Conservation (phyloP, 2,888 invertebrate species). For the Ferdinandea cuprea region DNA sequence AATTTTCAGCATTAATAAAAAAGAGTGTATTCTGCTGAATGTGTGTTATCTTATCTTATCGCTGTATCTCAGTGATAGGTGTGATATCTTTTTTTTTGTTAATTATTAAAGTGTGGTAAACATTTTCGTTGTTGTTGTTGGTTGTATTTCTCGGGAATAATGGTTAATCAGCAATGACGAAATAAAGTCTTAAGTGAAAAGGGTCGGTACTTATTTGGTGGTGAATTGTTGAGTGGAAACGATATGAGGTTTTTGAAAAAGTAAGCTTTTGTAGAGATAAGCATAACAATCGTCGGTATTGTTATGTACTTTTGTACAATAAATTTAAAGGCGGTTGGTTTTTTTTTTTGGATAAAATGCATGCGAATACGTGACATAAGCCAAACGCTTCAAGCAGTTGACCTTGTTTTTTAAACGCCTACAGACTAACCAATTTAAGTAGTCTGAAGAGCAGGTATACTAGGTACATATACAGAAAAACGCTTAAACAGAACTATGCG, state of each 20-base stretch:
- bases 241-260: not conserved
- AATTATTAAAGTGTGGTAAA: not conserved
- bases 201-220: not conserved
- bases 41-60: constrained; percentile 68
- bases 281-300: no score
- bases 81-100: constrained; percentile 36
- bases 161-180: constrained; percentile 22
- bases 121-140: constrained; percentile 21
- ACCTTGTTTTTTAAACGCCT: no score
- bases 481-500: no score
- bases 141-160: constrained; percentile 40
- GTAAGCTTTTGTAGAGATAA: no score
- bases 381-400: no score
- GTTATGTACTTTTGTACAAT: no score
- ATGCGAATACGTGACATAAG: no score
- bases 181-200: not conserved
- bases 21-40: constrained; percentile 44
- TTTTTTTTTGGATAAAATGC: no score
- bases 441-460: no score
- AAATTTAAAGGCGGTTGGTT: no score
- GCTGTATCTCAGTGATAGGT: constrained; percentile 50
- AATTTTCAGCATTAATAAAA: constrained; percentile 62
- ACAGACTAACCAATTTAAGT: no score
- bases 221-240: not conserved
- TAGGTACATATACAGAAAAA: no score